Evolutionary conservation across 2,113 vertebrate genomes (phyloP), one percentile per base, ranked within the genome.

Genomic region (Megalops atlanticus): DNA sequence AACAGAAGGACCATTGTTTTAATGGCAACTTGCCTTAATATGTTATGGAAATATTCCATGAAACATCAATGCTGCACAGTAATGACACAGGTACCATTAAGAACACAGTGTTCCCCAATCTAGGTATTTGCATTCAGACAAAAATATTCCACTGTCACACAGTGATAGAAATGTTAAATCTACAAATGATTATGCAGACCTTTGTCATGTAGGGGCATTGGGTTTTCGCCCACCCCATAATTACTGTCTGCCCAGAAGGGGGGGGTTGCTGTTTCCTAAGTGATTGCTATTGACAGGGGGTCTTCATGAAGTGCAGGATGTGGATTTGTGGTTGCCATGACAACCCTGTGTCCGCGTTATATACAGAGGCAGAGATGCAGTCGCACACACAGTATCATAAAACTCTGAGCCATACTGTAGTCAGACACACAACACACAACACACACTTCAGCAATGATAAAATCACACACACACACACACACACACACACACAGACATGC

Each of bases 291-390:
- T 71, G 69, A 71, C 69, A 71, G 36, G 58, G 58, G 58, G 58
- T 64, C 58, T 64, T 24, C n/a, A 10, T 64, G 58, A 64, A 31
- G n/a, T 31, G 58, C 58, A 73, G 36, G 12, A 73, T 73, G 73
- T 74, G 41, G 40, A 74, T 74, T 43, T 43, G 73, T 41, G 40
- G 73, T 74, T 74, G 39, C 73, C 73, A 74, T 74, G 73, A 27
- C 24, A 74, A 74, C 39, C 73, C 12, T 43, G 39, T 4, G n/a
- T 45, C 73, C 18, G n/a, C 45, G 24, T 41, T 27, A 43, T n/a
- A 40, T n/a, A 40, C 7, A 45, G 10, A 31, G 40, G 45, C 73
- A 74, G 73, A 74, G 18, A 74, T 74, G 11, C 18, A 43, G 24
- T 41, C 10, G 3, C 39, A 45, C 38, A 21, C 12, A 74, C 41